A percentile compares a stretch with the other conserved stretches of the same genome.
Evolutionary conservation across 2,113 vertebrate genomes (phyloP).

Genomic region (Phodopus roborovskii): DNA sequence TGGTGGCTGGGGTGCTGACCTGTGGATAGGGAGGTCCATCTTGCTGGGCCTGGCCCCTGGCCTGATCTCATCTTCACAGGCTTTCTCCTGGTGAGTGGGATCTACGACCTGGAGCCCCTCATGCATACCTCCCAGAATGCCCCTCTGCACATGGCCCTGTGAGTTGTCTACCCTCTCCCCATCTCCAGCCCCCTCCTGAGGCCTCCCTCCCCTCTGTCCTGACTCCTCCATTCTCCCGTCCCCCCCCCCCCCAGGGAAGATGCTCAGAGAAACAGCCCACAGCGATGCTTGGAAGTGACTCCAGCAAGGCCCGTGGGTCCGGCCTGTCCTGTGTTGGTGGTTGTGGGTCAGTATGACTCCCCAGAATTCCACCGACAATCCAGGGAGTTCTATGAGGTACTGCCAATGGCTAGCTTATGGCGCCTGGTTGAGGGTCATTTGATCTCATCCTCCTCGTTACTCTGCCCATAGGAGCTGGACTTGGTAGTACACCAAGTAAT

Average conservation of each 20-base stretch:
- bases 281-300: conserved; percentile 80
- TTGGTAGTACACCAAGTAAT: not conserved
- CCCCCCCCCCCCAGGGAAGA: conserved; percentile 88
- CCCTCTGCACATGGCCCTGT: conserved; percentile 91
- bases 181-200: accelerated
- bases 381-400: conserved; percentile 90
- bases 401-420: not conserved
- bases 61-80: conserved; percentile 81
- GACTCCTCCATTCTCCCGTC: not conserved
- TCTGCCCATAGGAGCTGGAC: not conserved
- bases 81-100: conserved; percentile 93
- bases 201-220: not conserved
- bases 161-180: conserved; percentile 62
- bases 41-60: not conserved
- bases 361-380: conserved; percentile 94
- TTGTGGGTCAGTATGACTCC: conserved; percentile 92
- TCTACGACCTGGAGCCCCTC: conserved; percentile 94
- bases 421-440: not conserved
- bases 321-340: conserved; percentile 87
- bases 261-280: conserved; percentile 93
- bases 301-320: conserved; percentile 34
- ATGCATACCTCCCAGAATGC: conserved; percentile 90
- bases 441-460: accelerated
- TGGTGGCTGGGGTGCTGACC: accelerated
- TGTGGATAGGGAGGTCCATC: not conserved